Conservation (phyloP, 2,888 invertebrate species). For the Arrhopalites spinosus region DNA sequence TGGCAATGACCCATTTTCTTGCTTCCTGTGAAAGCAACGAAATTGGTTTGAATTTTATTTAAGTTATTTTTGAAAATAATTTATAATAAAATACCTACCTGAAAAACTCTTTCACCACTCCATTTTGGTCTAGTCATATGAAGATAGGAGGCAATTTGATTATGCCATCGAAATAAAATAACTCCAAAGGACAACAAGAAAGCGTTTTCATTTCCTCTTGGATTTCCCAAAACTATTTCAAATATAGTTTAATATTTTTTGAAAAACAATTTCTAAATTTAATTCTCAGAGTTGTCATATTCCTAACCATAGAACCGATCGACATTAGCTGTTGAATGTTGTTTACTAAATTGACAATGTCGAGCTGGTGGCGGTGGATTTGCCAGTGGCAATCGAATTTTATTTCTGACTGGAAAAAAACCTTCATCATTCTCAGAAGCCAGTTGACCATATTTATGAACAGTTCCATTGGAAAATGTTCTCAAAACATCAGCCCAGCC, state of each 20-base stretch:
- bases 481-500: conserved; percentile 66
- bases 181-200: conserved; percentile 64
- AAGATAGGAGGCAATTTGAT: conserved; percentile 61
- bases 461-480: conserved; percentile 61
- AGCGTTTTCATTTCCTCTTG: conserved; percentile 65
- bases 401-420: conserved; percentile 65
- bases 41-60: not conserved
- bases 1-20: conserved; percentile 65
- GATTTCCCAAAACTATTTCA: conserved; percentile 64
- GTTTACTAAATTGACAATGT: conserved; percentile 59
- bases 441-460: conserved; percentile 61
- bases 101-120: conserved; percentile 63
- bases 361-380: conserved; percentile 66
- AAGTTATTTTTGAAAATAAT: not conserved
- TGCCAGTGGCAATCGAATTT: conserved; percentile 64
- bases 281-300: conserved; percentile 1
- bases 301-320: conserved; percentile 65
- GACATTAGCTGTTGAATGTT: conserved; percentile 61
- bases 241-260: too few relatives aligned
- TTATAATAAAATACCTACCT: conserved; percentile 53
- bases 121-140: conserved; percentile 58
- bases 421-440: conserved; percentile 60
- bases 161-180: conserved; percentile 66
- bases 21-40: conserved; percentile 59
- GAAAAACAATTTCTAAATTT: too few relatives aligned